Evolutionary conservation across 2,888 invertebrate species (phyloP).

Genomic region (Eudemis profundana): DNA sequence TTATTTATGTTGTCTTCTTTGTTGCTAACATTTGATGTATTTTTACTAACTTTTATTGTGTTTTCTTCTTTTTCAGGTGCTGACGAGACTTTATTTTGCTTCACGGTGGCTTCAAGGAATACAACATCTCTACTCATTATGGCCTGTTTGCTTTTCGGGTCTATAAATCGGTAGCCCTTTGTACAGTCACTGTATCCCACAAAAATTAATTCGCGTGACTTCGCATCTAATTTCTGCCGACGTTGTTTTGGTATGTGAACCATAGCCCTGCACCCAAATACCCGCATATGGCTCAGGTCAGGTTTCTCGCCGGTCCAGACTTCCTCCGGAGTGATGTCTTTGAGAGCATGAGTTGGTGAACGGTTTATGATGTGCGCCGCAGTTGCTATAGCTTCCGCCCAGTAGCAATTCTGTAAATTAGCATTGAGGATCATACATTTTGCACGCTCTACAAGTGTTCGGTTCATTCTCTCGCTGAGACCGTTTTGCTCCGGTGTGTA

Average conservation of each 20-base stretch:
- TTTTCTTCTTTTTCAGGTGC: slow-evolving; percentile 1
- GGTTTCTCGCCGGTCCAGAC: background rate
- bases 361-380: too few relatives aligned
- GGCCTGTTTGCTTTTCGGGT: background rate
- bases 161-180: background rate
- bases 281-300: background rate
- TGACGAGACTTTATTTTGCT: background rate
- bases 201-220: too few relatives aligned
- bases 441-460: background rate
- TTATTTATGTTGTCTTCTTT: too few relatives aligned
- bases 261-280: slow-evolving; percentile 1
- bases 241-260: background rate
- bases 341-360: background rate
- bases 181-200: background rate
- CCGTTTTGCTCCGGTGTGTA: background rate
- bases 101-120: slow-evolving; percentile 4
- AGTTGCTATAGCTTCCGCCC: background rate
- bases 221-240: background rate
- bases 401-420: background rate
- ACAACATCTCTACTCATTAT: slow-evolving; percentile 30
- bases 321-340: background rate
- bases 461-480: background rate
- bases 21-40: too few relatives aligned
- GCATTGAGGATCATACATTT: slow-evolving; percentile 2
- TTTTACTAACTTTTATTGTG: background rate